Percentiles rank a stretch among this genome's conserved stretches.
phyloP scores from a whole-genome alignment of 2,113 vertebrate species.

The Riparia riparia region DNA sequence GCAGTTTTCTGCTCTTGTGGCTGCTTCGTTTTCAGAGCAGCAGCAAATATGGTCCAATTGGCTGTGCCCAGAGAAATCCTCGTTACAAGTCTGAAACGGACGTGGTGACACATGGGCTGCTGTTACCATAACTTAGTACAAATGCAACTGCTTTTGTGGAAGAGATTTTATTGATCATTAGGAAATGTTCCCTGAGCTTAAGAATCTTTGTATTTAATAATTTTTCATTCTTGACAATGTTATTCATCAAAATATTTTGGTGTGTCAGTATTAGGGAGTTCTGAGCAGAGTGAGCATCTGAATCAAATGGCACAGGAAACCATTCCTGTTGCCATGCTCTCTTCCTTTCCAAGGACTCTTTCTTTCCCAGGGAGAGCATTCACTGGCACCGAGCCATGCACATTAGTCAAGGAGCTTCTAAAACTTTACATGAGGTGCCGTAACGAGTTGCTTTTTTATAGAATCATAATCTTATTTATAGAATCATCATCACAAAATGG shows the following conservation, averaged over 20 bases:
- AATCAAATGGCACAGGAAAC: neutral
- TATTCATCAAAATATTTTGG: neutral
- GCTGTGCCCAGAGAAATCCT: neutral
- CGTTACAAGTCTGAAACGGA: neutral
- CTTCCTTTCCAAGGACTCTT: neutral
- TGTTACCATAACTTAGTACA: neutral
- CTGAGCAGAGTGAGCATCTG: neutral
- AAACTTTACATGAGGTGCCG: neutral
- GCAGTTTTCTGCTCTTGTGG: neutral
- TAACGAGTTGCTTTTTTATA: neutral
- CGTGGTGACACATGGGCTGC: neutral
- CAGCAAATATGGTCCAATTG: neutral
- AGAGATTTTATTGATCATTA: neutral
- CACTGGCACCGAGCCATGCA: neutral
- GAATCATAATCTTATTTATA: neutral
- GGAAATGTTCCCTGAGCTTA: neutral
- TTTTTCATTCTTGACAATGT: neutral
- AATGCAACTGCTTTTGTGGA: neutral
- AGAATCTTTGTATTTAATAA: neutral
- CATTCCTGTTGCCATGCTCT: neutral
- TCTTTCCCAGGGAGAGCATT: neutral
- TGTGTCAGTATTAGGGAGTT: neutral
- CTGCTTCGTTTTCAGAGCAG: neutral
- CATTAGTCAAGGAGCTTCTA: neutral
- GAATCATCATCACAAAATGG: neutral